Evolutionary conservation across 2,888 invertebrate species (phyloP).

Genomic region (Fragum whitleyi): DNA sequence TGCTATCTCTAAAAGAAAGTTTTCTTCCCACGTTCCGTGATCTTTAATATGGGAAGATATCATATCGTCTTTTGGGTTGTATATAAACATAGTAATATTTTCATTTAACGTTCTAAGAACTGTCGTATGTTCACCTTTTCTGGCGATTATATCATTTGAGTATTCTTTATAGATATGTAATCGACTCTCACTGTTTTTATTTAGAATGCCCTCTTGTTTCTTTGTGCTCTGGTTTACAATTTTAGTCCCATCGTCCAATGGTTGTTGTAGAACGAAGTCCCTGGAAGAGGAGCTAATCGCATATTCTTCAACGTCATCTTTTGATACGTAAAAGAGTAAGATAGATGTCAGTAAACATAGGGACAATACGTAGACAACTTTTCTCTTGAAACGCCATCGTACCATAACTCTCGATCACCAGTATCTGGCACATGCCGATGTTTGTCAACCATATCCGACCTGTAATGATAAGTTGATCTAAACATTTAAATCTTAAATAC

Average conservation of each 20-base stretch:
- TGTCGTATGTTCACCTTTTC: neutral
- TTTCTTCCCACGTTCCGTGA: constrained; percentile 71
- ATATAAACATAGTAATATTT: constrained; percentile 66
- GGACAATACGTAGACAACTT: neutral
- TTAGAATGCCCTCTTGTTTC: too few relatives aligned
- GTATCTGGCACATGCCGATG: too few relatives aligned
- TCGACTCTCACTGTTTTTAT: neutral
- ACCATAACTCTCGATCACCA: neutral
- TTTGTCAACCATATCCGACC: neutral
- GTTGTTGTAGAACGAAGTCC: neutral
- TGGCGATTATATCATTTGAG: neutral
- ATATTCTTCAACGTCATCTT: neutral
- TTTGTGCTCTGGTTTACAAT: too few relatives aligned
- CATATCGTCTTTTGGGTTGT: constrained; percentile 65
- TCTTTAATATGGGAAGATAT: constrained; percentile 67
- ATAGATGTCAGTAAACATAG: neutral
- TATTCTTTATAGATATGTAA: neutral
- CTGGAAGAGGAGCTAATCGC: neutral
- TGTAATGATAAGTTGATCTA: too few relatives aligned
- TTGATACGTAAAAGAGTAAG: neutral
- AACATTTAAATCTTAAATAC: too few relatives aligned
- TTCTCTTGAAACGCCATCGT: neutral
- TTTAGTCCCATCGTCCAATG: neutral
- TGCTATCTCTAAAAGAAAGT: constrained; percentile 65
- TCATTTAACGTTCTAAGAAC: constrained; percentile 59